Base-by-base conservation (phyloP, 2,888 invertebrate species). In the Copidosoma aretas region DNA sequence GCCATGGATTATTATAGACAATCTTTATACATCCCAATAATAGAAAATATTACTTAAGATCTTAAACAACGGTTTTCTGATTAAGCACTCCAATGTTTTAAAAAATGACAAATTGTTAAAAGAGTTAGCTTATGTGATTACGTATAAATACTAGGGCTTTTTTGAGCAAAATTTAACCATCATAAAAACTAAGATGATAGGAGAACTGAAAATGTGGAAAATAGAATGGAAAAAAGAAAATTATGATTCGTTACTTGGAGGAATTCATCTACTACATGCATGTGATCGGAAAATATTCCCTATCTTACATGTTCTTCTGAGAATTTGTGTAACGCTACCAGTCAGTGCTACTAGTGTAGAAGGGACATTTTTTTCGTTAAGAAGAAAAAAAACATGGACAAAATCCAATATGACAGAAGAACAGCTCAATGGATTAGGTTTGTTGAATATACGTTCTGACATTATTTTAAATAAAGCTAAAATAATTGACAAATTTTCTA, bases 201-300 rank as follows among this genome's bases (percentile, higher is more conserved):
- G 14, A 58, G 58, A 58, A 17, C n/a, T 58, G 2, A 22, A 25
- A 39, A 21, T n/a, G 41, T 58, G 58, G 41, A 15, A 58, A 17
- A 39, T 58, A 17, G 25, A 41, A n/a, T 58, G 32, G 58, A 5
- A 58, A 17, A n/a, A 5, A 14, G 15, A 58, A 39, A 21, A 39
- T 24, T 39, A 25, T n/a, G 24, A 17, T 58, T 12, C 19, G 39
- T 24, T n/a, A 15, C 32, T 32, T 17, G 4, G n/a, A 15, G 58
- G 10, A 21, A 58, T 22, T 39, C 39, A 54, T 39, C 32, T 39
- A 32, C 14, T 58, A 15, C 17, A 58, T 39, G 15, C 58, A 39
- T 25, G 22, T 58, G 22, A 49, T 19, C 17, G 10, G 19, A 2
- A 49, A n/a, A 2, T 49, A 17, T 49, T 49, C 10, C 49, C 49